Evolutionary conservation across 2,888 invertebrate genomes (phyloP), one percentile per base, ranked within the genome.

Genomic region (Marronus borbonicus): DNA sequence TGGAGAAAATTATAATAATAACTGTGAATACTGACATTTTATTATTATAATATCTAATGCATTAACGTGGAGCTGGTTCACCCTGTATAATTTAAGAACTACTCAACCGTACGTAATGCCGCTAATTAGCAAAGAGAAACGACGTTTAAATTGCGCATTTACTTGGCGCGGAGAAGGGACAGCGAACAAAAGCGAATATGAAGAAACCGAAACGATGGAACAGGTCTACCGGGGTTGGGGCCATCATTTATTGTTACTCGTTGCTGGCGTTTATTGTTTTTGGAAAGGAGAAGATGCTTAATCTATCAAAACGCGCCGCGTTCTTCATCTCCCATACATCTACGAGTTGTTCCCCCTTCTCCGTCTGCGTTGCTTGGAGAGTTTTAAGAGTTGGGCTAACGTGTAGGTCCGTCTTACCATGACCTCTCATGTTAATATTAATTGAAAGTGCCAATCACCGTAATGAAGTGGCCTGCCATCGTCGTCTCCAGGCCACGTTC

Each of bases 371-470:
- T 2, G 20, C 31, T 58, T 58, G 5, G 1, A 20, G 55, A 58
- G n/a, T 49, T 36, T 55, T 76, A 76, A 49, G 20, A 49, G 17
- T 31, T 12, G 66, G 58, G 79, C 79, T 79, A 80, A 78, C 82
- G 82, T 78, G 83, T 83, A 81, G 83, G 84, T 83, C 84, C 81
- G 78, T 68, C 81, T 76, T 60, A 81, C 77, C 80, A 90, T 89
- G 88, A 86, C 85, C 86, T 85, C 87, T 90, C 90, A 91, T 91
- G 91, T 91, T 90, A 90, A 89, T 88, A 89, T 93, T 93, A 93
- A 93, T 93, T 93, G 93, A 93, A 93, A 91, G 91, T 93, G 93
- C 93, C 93, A 93, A 93, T 93, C 93, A 93, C 91, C 90, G 91
- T 93, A 93, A 93, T 93, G 91, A 93, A 93, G 81, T 83, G 82